Percentiles rank a stretch among this genome's conserved stretches.
Evolutionary conservation across 2,113 vertebrate genomes (phyloP).

Genomic region (Aythya baeri): DNA sequence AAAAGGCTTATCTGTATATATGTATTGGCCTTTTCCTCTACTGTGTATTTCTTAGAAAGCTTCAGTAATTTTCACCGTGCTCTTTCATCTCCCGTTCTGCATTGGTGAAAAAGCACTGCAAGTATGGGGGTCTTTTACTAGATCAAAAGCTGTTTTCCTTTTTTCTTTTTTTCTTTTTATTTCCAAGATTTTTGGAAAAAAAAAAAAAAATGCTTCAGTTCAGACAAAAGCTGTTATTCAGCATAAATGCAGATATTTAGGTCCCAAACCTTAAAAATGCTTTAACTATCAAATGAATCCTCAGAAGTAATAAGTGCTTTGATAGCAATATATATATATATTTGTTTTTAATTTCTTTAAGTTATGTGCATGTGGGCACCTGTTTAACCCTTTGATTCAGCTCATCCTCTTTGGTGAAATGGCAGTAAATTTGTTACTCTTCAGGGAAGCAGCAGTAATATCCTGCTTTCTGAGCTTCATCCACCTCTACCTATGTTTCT

Average conservation of each 20-base stretch:
- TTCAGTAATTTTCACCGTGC: not conserved
- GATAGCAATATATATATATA: not conserved
- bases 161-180: not conserved
- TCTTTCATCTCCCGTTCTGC: not conserved
- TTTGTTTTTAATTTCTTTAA: not conserved
- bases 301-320: not conserved
- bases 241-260: not conserved
- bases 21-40: not conserved
- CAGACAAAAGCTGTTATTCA: not conserved
- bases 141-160: not conserved
- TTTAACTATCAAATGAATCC: not conserved
- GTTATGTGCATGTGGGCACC: fast-evolving
- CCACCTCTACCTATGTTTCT: not conserved
- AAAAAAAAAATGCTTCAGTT: not conserved
- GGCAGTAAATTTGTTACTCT: not conserved
- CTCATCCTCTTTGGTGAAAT: not conserved
- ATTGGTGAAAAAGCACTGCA: fast-evolving
- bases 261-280: not conserved
- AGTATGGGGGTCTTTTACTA: not conserved
- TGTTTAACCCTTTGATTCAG: not conserved
- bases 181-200: not conserved
- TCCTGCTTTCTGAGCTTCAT: not conserved
- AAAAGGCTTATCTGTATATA: not conserved
- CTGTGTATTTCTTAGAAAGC: not conserved
- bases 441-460: not conserved